phyloP scores from a whole-genome alignment of 2,888 invertebrate species.

The Drosophila pseudotalamancana region DNA sequence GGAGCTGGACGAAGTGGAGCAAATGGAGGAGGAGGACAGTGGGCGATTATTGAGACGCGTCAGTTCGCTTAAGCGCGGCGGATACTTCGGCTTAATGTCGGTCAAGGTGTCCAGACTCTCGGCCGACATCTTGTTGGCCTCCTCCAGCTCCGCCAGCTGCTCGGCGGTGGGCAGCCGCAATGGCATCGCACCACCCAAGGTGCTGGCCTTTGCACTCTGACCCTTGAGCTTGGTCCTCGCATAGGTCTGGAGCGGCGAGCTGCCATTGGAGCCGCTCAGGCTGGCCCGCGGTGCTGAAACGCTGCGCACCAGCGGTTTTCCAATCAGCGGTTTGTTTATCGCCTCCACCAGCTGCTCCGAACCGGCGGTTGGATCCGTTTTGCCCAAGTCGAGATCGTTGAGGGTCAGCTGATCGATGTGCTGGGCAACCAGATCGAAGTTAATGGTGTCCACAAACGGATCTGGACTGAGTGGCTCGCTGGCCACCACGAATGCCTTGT shows the following conservation, averaged over 20 bases:
- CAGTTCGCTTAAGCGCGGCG: conserved; percentile 77
- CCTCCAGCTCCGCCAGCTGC: conserved; percentile 77
- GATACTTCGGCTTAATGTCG: conserved; percentile 81
- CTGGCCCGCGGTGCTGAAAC: conserved; percentile 71
- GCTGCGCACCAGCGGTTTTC: conserved; percentile 74
- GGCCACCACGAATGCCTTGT: conserved; percentile 72
- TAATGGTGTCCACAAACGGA: conserved; percentile 69
- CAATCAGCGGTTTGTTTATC: conserved; percentile 76
- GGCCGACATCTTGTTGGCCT: conserved; percentile 80
- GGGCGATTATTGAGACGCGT: conserved; percentile 83
- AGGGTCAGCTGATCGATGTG: conserved; percentile 67
- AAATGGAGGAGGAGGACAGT: conserved; percentile 84
- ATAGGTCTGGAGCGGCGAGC: conserved; percentile 81
- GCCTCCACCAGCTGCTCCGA: conserved; percentile 63
- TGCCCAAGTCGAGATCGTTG: conserved; percentile 45
- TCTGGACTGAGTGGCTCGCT: conserved; percentile 69
- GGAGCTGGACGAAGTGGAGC: conserved; percentile 85
- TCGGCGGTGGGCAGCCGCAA: conserved; percentile 76
- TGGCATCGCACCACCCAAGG: conserved; percentile 73
- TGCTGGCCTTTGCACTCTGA: conserved; percentile 69
- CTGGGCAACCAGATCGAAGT: conserved; percentile 69
- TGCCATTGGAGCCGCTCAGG: conserved; percentile 37
- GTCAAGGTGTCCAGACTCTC: conserved; percentile 82
- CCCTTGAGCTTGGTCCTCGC: conserved; percentile 80
- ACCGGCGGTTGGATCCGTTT: background rate